Evolutionary conservation across 2,797 vertebrate species (phyloP).

Genomic region (Halcyon smyrnensis): DNA sequence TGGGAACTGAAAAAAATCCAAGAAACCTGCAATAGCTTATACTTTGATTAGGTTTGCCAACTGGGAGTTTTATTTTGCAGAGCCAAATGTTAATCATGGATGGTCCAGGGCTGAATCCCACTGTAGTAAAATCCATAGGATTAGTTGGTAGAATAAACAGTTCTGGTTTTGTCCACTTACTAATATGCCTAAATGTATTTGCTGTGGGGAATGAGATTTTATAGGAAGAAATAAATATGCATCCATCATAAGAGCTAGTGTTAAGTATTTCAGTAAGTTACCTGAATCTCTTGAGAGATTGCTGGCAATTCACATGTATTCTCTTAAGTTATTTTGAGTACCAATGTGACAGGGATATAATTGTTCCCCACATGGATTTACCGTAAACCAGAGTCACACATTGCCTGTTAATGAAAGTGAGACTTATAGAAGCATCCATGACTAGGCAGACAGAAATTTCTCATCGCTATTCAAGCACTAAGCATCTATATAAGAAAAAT

Average conservation of each 20-base stretch:
- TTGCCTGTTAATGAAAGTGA: neutral
- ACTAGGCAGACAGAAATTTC: neutral
- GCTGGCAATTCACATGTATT: slow-evolving; percentile 1
- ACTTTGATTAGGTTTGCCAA: neutral
- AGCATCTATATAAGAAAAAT: neutral
- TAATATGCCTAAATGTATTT: slow-evolving; percentile 37
- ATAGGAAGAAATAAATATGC: slow-evolving; percentile 21
- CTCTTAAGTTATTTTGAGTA: neutral
- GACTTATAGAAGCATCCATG: neutral
- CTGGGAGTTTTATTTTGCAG: neutral
- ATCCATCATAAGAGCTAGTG: neutral
- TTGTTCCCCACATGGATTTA: neutral
- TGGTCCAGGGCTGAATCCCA: neutral
- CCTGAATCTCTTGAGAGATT: neutral
- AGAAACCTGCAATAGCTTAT: neutral
- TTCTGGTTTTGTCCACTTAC: neutral
- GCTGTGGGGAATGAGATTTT: slow-evolving; percentile 7
- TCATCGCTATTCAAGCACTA: neutral
- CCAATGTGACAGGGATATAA: neutral
- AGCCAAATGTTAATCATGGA: neutral
- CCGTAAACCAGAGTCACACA: neutral
- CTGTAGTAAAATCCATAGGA: neutral
- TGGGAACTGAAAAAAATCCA: neutral
- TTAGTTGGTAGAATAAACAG: slow-evolving; percentile 31
- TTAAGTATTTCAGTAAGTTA: slow-evolving; percentile 35